Conservation (phyloP, 2,797 vertebrate genomes). For the Pogoniulus pusillus region DNA sequence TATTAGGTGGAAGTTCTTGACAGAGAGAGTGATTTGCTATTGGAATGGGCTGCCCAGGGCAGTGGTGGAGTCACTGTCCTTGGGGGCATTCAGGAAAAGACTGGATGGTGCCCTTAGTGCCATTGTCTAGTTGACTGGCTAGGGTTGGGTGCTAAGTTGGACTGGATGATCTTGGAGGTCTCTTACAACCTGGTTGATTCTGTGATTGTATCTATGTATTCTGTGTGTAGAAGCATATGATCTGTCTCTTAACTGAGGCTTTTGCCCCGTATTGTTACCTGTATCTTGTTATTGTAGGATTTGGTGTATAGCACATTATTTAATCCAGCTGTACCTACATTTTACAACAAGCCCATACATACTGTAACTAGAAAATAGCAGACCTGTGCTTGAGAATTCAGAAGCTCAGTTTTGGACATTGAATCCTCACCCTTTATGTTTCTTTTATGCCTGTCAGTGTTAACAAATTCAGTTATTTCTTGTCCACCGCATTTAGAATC, state of each 20-base stretch:
- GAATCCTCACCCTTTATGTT: fast-evolving
- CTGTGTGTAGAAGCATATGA: neutral
- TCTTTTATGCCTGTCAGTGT: neutral
- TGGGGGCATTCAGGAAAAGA: too few species aligned
- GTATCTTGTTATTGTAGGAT: neutral
- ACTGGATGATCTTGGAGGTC: too few species aligned
- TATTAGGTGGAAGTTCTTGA: too few species aligned
- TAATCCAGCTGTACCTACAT: neutral
- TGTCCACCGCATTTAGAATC: neutral
- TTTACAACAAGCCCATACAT: too few species aligned
- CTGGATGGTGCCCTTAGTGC: too few species aligned
- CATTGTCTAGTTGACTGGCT: too few species aligned
- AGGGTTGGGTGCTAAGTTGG: too few species aligned
- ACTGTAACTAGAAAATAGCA: neutral
- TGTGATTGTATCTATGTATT: neutral
- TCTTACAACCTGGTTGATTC: too few species aligned
- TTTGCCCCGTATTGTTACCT: neutral
- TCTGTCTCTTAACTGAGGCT: neutral
- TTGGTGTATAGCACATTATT: neutral
- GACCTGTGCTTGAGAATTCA: neutral
- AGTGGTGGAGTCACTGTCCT: too few species aligned
- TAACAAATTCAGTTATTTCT: neutral
- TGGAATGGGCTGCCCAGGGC: too few species aligned
- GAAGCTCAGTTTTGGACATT: neutral
- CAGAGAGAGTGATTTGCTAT: too few species aligned